Conservation (phyloP, 2,113 vertebrate genomes). For the Takifugu flavidus region DNA sequence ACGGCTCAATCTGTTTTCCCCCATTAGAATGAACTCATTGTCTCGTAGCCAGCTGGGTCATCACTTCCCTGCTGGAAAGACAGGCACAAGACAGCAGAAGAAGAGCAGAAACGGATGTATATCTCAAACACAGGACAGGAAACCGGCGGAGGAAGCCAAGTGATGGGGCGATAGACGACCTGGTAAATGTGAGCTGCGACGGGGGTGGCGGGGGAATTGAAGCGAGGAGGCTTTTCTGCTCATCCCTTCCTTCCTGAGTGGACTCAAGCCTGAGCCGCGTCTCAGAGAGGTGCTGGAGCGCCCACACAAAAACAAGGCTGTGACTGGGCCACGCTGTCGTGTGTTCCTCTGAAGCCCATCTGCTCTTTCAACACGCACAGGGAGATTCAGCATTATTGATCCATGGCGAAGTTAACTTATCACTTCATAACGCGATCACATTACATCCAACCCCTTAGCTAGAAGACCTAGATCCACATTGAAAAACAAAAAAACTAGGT, state of each 20-base stretch:
- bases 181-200: not conserved
- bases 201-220: slow-evolving; percentile 5
- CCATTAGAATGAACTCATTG: slow-evolving; percentile 36
- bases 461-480: no score
- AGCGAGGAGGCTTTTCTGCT: slow-evolving; percentile 9
- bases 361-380: slow-evolving; percentile 22
- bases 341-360: slow-evolving; percentile 23
- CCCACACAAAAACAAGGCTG: slow-evolving; percentile 12
- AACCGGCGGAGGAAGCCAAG: slow-evolving; percentile 24
- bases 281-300: slow-evolving; percentile 22
- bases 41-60: slow-evolving; percentile 47
- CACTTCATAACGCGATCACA: slow-evolving; percentile 10
- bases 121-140: slow-evolving; percentile 9
- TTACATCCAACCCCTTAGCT: no score
- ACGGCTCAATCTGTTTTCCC: slow-evolving; percentile 13
- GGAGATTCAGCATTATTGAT: slow-evolving; percentile 25
- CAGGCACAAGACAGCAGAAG: slow-evolving; percentile 17
- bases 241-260: slow-evolving; percentile 15
- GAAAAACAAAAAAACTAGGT: no score
- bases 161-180: slow-evolving; percentile 18
- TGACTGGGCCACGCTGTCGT: slow-evolving; percentile 18
- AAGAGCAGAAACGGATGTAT: slow-evolving; percentile 21
- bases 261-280: slow-evolving; percentile 11
- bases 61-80: slow-evolving; percentile 20
- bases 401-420: slow-evolving; percentile 11